Base-by-base conservation (phyloP, 37 sponge, comb jelly and placozoan species). In the Theonella swinhoei region DNA sequence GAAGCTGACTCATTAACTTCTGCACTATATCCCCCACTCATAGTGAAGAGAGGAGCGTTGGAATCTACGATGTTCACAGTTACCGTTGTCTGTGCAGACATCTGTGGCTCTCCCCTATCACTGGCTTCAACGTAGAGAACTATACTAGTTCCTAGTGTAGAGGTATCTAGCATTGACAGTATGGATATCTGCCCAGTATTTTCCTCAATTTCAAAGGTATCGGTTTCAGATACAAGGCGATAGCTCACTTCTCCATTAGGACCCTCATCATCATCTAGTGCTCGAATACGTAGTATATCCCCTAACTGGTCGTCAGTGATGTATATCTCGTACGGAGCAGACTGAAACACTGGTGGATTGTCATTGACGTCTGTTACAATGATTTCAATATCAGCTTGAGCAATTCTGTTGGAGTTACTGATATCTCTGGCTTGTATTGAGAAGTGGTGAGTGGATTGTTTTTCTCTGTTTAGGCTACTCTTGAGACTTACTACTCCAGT, bases 321-420 rank as follows among this genome's bases (percentile, higher is more conserved):
- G 26, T n/a, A 39, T 1, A 69, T 72, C 14, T 29, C 36, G 42
- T 87, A 88, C 4, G 67, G 38, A 29, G 42, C 40, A 0, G 29
- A 24, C 20, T 11, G 11, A 36, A 93, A 93, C 26, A 4, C 23
- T 35, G 93, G 93, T 9, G 72, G 22, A 59, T 89, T 89, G 82
- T 93, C 93, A 82, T 93, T 89, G 17, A 89, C 22, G 26, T 89
- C 90, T 20, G 39, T 25, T 20, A 89, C 75, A 37, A 39, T 72
- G 20, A 89, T 62, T 31, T 59, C 39, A 65, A 89, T 4, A 22
- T 83, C 72, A 14, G 75, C 80, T 38, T 84, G 80, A 23, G 82
- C 80, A 4, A 93, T 76, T 28, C 82, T 34, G 25, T 43, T 11
- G 0, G 68, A 54, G 30, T 71, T 34, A 24, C 72, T 26, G 31